These are phyloP conservation scores for Grus americana DNA, from an alignment of 2,113 vertebrate species.

Conservation along the genomic window DNA sequence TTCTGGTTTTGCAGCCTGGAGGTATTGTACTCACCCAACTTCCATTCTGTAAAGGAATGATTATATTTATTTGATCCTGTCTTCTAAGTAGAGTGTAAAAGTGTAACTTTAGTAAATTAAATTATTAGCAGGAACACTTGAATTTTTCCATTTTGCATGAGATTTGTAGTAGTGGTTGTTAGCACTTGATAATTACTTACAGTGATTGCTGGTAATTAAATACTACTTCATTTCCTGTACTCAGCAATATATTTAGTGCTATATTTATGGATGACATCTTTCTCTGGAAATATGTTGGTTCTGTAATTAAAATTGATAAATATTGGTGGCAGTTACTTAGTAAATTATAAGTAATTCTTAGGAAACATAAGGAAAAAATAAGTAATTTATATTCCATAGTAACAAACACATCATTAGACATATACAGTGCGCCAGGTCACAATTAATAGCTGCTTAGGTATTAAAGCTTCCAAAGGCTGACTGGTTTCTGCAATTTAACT, in stretches of 20 bases:
- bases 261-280: constrained; percentile 44
- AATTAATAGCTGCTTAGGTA: not conserved
- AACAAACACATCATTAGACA: not conserved
- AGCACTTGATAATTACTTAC: constrained; percentile 31
- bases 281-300: constrained; percentile 46
- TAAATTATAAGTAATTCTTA: constrained; percentile 8
- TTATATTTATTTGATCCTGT: not conserved
- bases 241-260: constrained; percentile 44
- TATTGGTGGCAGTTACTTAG: not conserved
- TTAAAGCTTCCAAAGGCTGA: not conserved
- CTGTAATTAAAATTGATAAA: constrained; percentile 34
- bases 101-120: not conserved
- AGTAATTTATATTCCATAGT: not conserved
- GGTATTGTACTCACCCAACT: not conserved
- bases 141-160: constrained; percentile 34
- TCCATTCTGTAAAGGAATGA: not conserved
- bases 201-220: constrained; percentile 55
- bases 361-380: not conserved
- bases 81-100: not conserved
- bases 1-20: not conserved
- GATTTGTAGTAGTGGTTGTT: constrained; percentile 1
- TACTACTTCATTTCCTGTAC: constrained; percentile 55
- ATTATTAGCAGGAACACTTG: not conserved
- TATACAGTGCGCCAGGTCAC: not conserved
- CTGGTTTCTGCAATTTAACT: not conserved